Percentiles rank a stretch among this genome's conserved stretches.
phyloP scores from a whole-genome alignment of 2,888 invertebrate genomes.

The Eilema caniola region DNA sequence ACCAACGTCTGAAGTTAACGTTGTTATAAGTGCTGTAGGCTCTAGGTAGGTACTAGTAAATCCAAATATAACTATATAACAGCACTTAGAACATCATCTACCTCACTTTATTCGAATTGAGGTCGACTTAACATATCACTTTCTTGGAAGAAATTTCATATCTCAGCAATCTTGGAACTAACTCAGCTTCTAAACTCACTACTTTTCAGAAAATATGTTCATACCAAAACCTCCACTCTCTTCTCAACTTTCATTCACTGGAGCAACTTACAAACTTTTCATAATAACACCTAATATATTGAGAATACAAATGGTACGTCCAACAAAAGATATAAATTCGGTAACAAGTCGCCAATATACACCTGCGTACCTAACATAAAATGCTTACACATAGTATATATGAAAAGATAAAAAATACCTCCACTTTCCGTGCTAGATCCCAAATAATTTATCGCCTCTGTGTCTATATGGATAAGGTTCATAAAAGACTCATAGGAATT shows the following conservation, averaged over 20 bases:
- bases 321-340: constrained; percentile 47
- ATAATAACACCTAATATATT: constrained; percentile 33
- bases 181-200: too few species aligned
- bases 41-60: too few species aligned
- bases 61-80: too few species aligned
- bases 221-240: too few species aligned
- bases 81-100: too few species aligned
- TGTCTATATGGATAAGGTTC: constrained; percentile 61
- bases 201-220: neutral
- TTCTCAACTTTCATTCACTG: neutral
- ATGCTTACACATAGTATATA: constrained; percentile 35
- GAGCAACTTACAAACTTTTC: neutral
- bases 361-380: constrained; percentile 56
- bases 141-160: too few species aligned
- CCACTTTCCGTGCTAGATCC: constrained; percentile 49
- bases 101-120: too few species aligned
- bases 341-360: constrained; percentile 49
- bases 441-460: constrained; percentile 59
- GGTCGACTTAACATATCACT: too few species aligned
- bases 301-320: constrained; percentile 41
- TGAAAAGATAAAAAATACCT: constrained; percentile 55
- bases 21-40: too few species aligned
- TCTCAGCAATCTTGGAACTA: too few species aligned
- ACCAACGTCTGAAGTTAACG: too few species aligned
- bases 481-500: constrained; percentile 61